Percentiles rank a stretch among this genome's conserved stretches.
phyloP scores from a whole-genome alignment of 2,888 invertebrate species.

The Lacanobia wlatinum region DNA sequence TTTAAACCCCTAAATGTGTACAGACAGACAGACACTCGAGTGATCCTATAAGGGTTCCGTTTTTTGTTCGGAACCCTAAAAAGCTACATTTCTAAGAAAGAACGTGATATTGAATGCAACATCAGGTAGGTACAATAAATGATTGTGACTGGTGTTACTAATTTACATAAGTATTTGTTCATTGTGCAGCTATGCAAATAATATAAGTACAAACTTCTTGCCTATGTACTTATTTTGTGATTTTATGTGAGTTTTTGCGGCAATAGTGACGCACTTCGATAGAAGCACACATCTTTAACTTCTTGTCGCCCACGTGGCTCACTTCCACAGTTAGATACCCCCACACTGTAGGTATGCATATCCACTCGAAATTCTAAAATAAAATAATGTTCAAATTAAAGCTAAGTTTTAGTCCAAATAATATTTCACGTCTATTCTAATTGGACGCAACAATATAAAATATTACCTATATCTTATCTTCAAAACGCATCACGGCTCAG shows the following conservation, averaged over 20 bases:
- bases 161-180: constrained; percentile 56
- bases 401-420: constrained; percentile 7
- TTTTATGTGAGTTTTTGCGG: constrained; percentile 45
- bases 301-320: not conserved
- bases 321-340: too few relatives aligned
- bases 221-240: constrained; percentile 50
- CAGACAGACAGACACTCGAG: too few relatives aligned
- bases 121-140: constrained; percentile 45
- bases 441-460: constrained; percentile 42
- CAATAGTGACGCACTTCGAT: constrained; percentile 15
- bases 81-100: too few relatives aligned
- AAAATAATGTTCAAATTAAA: constrained; percentile 17
- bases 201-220: constrained; percentile 42
- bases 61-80: too few relatives aligned
- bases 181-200: constrained; percentile 60
- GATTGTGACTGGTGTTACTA: constrained; percentile 51
- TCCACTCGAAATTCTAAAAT: not conserved
- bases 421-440: constrained; percentile 50
- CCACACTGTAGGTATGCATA: not conserved
- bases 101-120: constrained; percentile 51
- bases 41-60: too few relatives aligned
- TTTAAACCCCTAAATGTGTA: too few relatives aligned
- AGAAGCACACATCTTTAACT: not conserved
- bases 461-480: constrained; percentile 33
- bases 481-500: constrained; percentile 56